These are phyloP conservation scores for Zingel zingel DNA, from an alignment of 2,113 vertebrate species.

Conservation along the genomic window DNA sequence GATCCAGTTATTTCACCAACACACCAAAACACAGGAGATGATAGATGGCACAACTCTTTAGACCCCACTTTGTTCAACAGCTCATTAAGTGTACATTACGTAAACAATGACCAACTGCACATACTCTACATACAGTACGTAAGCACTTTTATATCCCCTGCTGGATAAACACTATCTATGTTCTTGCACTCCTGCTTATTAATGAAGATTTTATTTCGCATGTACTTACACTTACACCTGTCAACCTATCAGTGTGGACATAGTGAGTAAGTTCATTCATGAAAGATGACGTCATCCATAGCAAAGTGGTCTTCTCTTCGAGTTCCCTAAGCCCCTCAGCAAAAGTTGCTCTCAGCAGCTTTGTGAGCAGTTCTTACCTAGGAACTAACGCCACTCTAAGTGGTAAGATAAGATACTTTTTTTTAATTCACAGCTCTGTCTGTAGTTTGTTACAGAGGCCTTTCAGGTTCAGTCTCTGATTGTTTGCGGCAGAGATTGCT, in stretches of 20 bases:
- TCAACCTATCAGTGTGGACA: background rate
- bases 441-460: background rate
- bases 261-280: background rate
- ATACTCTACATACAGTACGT: background rate
- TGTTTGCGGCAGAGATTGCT: background rate
- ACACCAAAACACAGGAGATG: background rate
- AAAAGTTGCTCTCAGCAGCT: no score
- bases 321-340: no score
- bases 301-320: no score
- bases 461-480: background rate
- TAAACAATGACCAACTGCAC: background rate
- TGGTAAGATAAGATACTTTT: background rate
- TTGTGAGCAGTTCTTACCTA: no score
- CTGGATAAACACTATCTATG: background rate
- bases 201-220: background rate
- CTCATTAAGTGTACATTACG: background rate
- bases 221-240: background rate
- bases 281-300: no score
- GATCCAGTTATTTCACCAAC: background rate
- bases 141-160: background rate
- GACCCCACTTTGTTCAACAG: background rate
- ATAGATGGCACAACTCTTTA: background rate
- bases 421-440: background rate
- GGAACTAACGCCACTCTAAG: no score
- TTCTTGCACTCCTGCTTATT: background rate